Evolutionary conservation across 2,888 invertebrate species (phyloP), one percentile per base, ranked within the genome.

Genomic region (Melipona bicolor): DNA sequence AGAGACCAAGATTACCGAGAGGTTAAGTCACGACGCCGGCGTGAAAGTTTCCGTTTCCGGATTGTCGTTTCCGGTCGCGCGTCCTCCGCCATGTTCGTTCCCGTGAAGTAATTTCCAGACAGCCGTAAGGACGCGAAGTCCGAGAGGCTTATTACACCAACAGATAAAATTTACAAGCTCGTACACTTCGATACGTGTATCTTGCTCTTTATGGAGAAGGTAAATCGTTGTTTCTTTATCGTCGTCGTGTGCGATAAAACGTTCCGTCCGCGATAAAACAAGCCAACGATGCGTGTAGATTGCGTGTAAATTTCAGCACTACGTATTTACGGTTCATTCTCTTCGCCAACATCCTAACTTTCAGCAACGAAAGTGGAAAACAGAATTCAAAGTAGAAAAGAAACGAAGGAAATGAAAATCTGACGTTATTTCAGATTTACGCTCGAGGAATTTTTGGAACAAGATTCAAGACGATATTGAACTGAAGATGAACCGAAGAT

Each of bases 71-170:
- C 56, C 56, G 27, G 19, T 21, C 17, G 15, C 32, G 3, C 36
- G 21, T 27, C 24, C 9, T 49, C 43, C 56, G 27, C 43, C 50
- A 21, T 11, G 65, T 36, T 59, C 49, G 50, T 13, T 6, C 24
- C 24, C 5, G 24, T 43, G n/a, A 77, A 56, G 65, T 77, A 77
- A 56, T 77, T 64, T 43, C 52, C 27, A 32, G 36, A 70, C 49
- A 72, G 43, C 19, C 11, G 43, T 9, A 36, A n/a, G 36, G 64
- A 19, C n/a, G 74, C 52, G 65, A 56, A 65, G 64, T 50, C 70
- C n/a, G 77, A 70, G 50, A 64, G 36, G 79, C 77, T 80, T 64
- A 62, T 77, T 64, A 56, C 52, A 32, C 2, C 49, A 50, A 36
- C 50, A 27, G 79, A 49, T 64, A 70, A 59, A 56, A 50, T 52